Percentiles rank a stretch among this genome's conserved stretches.
Evolutionary conservation across 2,113 vertebrate species (phyloP).

Genomic region (Ifrita kowaldi): DNA sequence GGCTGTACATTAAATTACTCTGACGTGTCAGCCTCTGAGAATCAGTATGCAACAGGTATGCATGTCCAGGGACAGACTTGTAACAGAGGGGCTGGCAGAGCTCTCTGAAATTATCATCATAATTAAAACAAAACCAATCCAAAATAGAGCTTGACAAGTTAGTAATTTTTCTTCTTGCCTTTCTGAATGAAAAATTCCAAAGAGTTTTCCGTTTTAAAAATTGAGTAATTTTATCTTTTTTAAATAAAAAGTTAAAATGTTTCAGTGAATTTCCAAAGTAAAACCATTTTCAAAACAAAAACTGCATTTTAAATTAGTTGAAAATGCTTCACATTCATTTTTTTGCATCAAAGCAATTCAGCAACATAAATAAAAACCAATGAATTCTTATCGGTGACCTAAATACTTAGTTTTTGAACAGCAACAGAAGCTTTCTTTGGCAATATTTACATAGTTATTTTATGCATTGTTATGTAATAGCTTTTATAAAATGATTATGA

Average conservation of each 20-base stretch:
- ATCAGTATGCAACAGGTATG: background rate
- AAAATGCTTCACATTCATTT: background rate
- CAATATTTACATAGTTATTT: background rate
- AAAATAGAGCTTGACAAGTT: background rate
- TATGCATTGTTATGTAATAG: background rate
- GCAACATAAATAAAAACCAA: background rate
- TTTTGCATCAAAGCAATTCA: background rate
- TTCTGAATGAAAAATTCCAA: background rate
- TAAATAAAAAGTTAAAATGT: background rate
- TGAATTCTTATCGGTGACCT: background rate
- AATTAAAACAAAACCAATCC: background rate
- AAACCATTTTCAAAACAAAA: background rate
- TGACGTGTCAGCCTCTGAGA: background rate
- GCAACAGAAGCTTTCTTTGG: background rate
- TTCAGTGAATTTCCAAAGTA: background rate
- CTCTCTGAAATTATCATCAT: background rate
- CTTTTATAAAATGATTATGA: background rate
- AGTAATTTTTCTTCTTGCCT: background rate
- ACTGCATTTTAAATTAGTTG: background rate
- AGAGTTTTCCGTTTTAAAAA: background rate
- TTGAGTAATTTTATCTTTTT: background rate
- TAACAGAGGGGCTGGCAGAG: background rate
- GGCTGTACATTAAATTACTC: background rate
- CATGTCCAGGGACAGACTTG: background rate
- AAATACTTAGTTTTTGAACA: background rate